Evolutionary conservation across 2,797 vertebrate species (phyloP).

Genomic region (Eospalax fontanierii): DNA sequence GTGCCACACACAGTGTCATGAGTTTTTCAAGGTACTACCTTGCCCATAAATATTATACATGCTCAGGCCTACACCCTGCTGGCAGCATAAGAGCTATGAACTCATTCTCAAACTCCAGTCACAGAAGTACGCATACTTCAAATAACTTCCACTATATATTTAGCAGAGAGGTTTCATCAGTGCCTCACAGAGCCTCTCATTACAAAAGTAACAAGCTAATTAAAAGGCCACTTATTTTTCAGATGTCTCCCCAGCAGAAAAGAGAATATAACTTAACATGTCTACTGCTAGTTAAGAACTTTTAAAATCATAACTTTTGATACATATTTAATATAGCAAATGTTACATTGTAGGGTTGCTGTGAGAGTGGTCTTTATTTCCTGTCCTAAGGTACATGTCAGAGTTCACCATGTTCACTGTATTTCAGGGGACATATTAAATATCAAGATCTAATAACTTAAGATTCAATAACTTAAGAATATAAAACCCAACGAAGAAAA

Average conservation of each 20-base stretch:
- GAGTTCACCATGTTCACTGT: neutral
- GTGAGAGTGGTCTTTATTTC: constrained; percentile 60
- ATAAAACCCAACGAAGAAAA: constrained; percentile 66
- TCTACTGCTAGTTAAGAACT: constrained; percentile 22
- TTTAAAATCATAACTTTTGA: constrained; percentile 42
- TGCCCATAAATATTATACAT: neutral
- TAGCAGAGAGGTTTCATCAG: constrained; percentile 62
- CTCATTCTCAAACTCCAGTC: neutral
- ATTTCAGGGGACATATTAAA: constrained; percentile 83
- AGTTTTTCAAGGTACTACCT: neutral
- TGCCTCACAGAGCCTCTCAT: constrained; percentile 53
- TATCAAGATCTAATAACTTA: constrained; percentile 80
- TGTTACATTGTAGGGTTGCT: constrained; percentile 52
- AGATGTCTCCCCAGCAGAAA: neutral
- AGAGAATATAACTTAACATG: constrained; percentile 52
- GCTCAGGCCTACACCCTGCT: neutral
- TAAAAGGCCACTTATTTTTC: constrained; percentile 52
- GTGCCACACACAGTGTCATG: neutral
- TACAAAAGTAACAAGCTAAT: constrained; percentile 54
- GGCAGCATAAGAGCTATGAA: neutral
- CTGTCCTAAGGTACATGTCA: constrained; percentile 67
- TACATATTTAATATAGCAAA: constrained; percentile 66
- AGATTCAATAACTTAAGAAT: constrained; percentile 80
- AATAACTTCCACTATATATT: constrained; percentile 17
- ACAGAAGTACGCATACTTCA: constrained; percentile 11